Evolutionary conservation across 2,888 invertebrate species (phyloP).

Genomic region (Linyphia triangularis): DNA sequence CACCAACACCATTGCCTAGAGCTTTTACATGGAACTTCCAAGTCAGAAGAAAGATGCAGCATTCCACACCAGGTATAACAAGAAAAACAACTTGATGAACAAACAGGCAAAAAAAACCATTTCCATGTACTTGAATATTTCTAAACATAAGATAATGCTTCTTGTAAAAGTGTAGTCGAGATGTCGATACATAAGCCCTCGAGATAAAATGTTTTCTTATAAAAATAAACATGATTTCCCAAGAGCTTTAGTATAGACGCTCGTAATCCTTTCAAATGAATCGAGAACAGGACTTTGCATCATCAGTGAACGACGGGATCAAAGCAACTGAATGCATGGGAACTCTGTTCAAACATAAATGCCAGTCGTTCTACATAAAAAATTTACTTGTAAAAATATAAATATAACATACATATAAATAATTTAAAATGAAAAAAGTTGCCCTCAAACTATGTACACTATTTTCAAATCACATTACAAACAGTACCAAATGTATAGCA

Average conservation of each 20-base stretch:
- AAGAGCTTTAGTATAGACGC: conserved; percentile 37
- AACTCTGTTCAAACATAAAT: too few relatives aligned
- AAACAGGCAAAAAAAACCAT: too few relatives aligned
- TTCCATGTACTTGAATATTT: background rate
- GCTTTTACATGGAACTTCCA: conserved; percentile 18
- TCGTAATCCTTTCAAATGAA: background rate
- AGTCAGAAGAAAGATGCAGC: too few relatives aligned
- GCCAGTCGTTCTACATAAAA: too few relatives aligned
- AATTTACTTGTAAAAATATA: background rate
- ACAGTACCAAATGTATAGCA: background rate
- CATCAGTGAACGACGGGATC: too few relatives aligned
- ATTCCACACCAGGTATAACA: too few relatives aligned
- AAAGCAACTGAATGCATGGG: background rate
- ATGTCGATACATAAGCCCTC: conserved; percentile 34
- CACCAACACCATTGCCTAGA: conserved; percentile 25
- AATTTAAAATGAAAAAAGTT: too few relatives aligned
- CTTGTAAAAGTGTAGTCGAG: background rate
- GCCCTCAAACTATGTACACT: too few relatives aligned
- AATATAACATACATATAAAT: background rate
- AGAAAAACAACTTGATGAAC: too few relatives aligned
- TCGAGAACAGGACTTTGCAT: too few relatives aligned
- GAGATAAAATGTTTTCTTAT: conserved; percentile 36
- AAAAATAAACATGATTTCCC: conserved; percentile 41
- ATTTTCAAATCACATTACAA: background rate
- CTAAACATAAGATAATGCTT: background rate